Evolutionary conservation across 1,140 invertebrate species (phyloP).

Genomic region (Mya arenaria): DNA sequence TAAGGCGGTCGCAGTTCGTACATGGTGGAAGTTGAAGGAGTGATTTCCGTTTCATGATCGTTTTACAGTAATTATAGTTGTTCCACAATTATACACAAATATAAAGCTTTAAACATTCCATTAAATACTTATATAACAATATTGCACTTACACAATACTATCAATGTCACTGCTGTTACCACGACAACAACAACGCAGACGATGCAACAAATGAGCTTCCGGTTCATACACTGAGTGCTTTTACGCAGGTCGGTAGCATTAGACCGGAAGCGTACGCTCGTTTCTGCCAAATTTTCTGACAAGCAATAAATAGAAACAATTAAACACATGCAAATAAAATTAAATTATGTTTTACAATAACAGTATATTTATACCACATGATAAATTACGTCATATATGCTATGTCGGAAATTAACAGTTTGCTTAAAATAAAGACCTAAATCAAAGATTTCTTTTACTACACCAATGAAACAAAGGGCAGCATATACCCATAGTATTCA

Average conservation of each 20-base stretch:
- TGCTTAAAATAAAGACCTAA: not conserved
- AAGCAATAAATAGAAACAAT: not conserved
- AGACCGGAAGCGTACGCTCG: not conserved
- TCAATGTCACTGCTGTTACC: not conserved
- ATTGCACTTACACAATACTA: constrained; percentile 41
- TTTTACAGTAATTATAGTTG: no score
- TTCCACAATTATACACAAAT: no score
- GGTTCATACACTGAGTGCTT: constrained; percentile 9
- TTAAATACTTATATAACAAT: no score
- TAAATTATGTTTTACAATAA: not conserved
- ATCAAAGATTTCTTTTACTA: not conserved
- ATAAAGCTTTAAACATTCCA: no score
- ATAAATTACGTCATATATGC: not conserved
- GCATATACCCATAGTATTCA: no score
- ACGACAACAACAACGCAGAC: constrained; percentile 24
- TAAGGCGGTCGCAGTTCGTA: no score
- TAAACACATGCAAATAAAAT: not conserved
- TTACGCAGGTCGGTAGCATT: constrained; percentile 28
- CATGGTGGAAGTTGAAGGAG: no score
- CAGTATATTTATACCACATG: not conserved
- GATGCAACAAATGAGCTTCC: constrained; percentile 29
- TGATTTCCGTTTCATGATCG: no score
- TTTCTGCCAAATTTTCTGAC: constrained; percentile 27
- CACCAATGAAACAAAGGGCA: not conserved
- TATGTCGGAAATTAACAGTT: not conserved